Conservation (phyloP, 2,888 invertebrate genomes). For the Fragum fragum region DNA sequence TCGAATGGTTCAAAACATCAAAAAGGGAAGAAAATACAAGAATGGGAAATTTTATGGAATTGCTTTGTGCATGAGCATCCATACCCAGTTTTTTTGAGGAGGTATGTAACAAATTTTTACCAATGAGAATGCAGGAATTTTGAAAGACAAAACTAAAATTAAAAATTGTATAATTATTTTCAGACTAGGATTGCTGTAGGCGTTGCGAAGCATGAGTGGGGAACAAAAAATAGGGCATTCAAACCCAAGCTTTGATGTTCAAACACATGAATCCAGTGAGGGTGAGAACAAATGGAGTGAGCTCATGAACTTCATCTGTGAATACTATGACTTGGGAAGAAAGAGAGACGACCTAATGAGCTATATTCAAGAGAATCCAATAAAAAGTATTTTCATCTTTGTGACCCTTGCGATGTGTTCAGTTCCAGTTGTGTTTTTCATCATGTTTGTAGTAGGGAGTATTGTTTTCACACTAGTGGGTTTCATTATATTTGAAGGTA, state of each 20-base stretch:
- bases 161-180: no score
- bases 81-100: no score
- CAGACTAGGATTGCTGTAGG: background rate
- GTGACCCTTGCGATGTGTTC: constrained; percentile 75
- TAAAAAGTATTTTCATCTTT: constrained; percentile 71
- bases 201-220: background rate
- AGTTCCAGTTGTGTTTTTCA: constrained; percentile 76
- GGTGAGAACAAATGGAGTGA: constrained; percentile 52
- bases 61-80: no score
- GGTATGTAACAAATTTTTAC: no score
- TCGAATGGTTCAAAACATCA: no score
- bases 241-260: constrained; percentile 15
- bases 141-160: no score
- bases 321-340: constrained; percentile 70
- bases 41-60: no score
- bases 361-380: constrained; percentile 74
- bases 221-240: background rate
- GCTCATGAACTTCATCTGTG: constrained; percentile 59
- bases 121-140: no score
- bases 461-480: constrained; percentile 71
- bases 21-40: no score
- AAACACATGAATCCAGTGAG: constrained; percentile 1
- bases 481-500: constrained; percentile 81
- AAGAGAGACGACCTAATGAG: constrained; percentile 63
- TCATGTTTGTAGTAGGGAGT: constrained; percentile 73